phyloP scores from a whole-genome alignment of 1,140 invertebrate species.

The Limonius californicus region DNA sequence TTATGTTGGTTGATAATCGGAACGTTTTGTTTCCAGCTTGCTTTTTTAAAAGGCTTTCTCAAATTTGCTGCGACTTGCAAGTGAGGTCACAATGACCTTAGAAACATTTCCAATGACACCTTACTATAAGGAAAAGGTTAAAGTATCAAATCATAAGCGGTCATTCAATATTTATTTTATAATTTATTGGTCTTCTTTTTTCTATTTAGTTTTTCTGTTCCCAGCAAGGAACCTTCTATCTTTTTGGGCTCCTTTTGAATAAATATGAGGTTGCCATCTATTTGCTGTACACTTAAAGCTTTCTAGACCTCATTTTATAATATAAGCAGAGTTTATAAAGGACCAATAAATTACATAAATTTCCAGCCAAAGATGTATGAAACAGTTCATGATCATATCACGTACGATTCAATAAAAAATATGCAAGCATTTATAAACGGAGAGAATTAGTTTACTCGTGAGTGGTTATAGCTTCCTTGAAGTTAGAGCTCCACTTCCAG shows the following conservation, averaged over 20 bases:
- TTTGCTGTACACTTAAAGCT: too few relatives aligned
- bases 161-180: conserved; percentile 19
- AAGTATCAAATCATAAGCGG: conserved; percentile 18
- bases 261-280: too few relatives aligned
- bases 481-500: conserved; percentile 92
- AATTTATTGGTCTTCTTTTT: conserved; percentile 19
- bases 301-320: too few relatives aligned
- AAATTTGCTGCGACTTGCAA: conserved; percentile 23
- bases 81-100: neutral
- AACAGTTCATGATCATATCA: conserved; percentile 40
- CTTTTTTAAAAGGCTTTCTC: neutral
- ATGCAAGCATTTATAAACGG: conserved; percentile 45
- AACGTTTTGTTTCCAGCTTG: neutral
- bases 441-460: conserved; percentile 46
- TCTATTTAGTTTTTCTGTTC: too few relatives aligned
- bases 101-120: conserved; percentile 50
- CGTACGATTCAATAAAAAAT: conserved; percentile 38
- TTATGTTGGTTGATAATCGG: too few relatives aligned
- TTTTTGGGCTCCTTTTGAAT: too few relatives aligned
- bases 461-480: conserved; percentile 83
- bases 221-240: too few relatives aligned
- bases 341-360: conserved; percentile 33
- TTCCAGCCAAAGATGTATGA: conserved; percentile 22
- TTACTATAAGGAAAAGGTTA: conserved; percentile 50
- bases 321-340: too few relatives aligned